These are phyloP conservation scores for Trematomus bernacchii DNA, from an alignment of 2,797 vertebrate genomes.

Conservation along the genomic window DNA sequence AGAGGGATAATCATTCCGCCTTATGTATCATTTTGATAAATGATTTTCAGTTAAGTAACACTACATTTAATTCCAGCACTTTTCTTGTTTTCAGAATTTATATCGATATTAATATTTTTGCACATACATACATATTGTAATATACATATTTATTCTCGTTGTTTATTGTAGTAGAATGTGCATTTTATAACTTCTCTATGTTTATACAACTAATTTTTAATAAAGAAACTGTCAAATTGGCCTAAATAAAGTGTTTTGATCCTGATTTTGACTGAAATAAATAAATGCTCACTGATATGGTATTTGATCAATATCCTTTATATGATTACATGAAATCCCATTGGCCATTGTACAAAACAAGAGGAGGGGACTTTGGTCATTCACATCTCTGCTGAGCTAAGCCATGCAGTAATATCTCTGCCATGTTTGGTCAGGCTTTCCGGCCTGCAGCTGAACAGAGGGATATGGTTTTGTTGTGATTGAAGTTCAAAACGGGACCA, in stretches of 20 bases:
- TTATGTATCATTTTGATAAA: neutral
- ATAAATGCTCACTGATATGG: neutral
- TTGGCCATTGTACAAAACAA: constrained; percentile 8
- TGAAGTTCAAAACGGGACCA: constrained; percentile 58
- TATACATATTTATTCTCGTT: no score
- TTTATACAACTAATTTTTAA: no score
- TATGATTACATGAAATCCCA: constrained; percentile 25
- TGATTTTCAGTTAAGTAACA: neutral
- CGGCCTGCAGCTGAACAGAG: constrained; percentile 37
- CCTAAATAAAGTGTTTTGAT: no score
- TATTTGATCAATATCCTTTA: neutral
- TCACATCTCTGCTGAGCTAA: constrained; percentile 41
- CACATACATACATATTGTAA: no score
- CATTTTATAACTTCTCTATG: no score
- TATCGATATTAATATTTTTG: no score
- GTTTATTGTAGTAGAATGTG: no score
- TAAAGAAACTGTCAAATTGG: no score
- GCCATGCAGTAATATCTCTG: constrained; percentile 37
- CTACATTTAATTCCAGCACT: neutral
- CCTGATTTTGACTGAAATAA: neutral
- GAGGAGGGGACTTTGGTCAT: constrained; percentile 31
- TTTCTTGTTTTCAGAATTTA: no score
- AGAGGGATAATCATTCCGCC: neutral
- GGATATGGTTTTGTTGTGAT: constrained; percentile 73
- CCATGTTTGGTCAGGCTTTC: constrained; percentile 79